These are phyloP conservation scores for Notamacropus eugenii DNA, from an alignment of 2,797 vertebrate genomes.

Conservation along the genomic window DNA sequence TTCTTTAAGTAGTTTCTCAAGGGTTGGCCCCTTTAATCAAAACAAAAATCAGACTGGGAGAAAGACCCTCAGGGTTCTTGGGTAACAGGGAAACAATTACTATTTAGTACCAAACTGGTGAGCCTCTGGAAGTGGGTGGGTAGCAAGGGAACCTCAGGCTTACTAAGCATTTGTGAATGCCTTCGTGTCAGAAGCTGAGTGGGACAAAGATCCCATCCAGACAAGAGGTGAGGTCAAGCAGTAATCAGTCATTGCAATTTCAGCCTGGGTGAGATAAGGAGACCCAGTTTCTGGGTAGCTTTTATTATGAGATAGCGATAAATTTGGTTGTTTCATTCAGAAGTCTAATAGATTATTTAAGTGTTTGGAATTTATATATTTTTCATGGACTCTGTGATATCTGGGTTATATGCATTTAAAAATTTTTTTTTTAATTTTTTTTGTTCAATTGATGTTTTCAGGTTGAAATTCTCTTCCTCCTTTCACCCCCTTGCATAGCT, in stretches of 20 bases:
- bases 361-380: neutral
- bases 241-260: neutral
- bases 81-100: too few relatives aligned
- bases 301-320: neutral
- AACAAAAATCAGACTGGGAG: too few relatives aligned
- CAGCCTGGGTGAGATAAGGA: neutral
- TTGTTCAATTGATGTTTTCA: neutral
- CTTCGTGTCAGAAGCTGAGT: neutral
- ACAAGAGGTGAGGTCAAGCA: neutral
- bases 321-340: neutral
- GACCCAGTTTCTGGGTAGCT: neutral
- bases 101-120: too few relatives aligned
- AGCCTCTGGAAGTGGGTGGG: neutral
- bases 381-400: neutral
- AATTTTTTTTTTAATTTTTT: neutral
- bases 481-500: neutral
- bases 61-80: too few relatives aligned
- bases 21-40: too few relatives aligned
- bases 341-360: neutral
- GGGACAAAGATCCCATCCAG: neutral
- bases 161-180: neutral
- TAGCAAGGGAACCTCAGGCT: neutral
- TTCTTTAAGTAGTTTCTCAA: too few relatives aligned
- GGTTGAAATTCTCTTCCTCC: neutral
- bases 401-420: neutral